Evolutionary conservation across 2,113 vertebrate genomes (phyloP).

Genomic region (zebrafish (Danio rerio)): DNA sequence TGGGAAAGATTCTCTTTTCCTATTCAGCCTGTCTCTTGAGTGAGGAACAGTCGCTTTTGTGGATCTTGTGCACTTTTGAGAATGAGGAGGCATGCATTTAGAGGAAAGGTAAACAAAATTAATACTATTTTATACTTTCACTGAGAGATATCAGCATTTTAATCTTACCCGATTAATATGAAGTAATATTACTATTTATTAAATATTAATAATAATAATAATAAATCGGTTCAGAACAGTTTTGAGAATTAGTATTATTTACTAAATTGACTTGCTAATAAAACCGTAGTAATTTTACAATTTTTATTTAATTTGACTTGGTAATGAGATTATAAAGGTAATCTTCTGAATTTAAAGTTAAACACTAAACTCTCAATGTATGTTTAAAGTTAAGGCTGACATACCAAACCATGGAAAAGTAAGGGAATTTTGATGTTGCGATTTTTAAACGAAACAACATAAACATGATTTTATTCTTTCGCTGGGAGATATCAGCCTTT

Average conservation of each 20-base stretch:
- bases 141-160: no score
- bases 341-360: neutral
- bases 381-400: neutral
- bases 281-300: no score
- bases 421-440: neutral
- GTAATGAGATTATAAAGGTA: neutral
- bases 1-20: neutral
- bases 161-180: no score
- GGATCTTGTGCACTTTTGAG: neutral
- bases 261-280: no score
- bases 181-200: no score
- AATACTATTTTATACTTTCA: neutral
- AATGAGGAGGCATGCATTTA: neutral
- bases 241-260: neutral
- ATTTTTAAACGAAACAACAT: no score
- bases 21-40: conserved; percentile 66
- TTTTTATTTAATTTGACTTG: neutral
- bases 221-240: neutral
- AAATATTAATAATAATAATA: no score
- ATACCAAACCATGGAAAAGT: neutral
- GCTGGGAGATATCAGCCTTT: no score
- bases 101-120: conserved; percentile 1
- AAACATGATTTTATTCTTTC: no score
- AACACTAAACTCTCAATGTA: neutral
- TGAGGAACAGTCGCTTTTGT: conserved; percentile 2